phyloP scores from a whole-genome alignment of 2,888 invertebrate genomes.

The Osedax fenrisi region DNA sequence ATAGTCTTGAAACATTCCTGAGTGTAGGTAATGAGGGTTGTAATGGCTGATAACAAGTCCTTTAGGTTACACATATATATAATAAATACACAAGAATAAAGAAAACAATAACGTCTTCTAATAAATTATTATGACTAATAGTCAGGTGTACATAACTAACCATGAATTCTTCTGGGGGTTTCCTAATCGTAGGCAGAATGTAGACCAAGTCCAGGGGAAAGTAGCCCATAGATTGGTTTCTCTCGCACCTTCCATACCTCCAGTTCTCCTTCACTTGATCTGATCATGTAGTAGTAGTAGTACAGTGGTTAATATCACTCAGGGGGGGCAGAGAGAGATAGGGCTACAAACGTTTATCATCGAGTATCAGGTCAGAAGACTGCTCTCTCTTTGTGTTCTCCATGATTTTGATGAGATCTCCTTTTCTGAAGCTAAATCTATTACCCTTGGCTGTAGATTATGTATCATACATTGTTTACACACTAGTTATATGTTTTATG shows the following conservation, averaged over 20 bases:
- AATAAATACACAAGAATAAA: too few species aligned
- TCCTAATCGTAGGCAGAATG: constrained; percentile 35
- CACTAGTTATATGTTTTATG: too few species aligned
- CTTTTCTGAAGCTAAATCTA: constrained; percentile 35
- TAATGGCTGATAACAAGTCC: too few species aligned
- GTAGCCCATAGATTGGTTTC: constrained; percentile 26
- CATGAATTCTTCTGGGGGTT: constrained; percentile 36
- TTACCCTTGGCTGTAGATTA: neutral
- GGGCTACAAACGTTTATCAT: too few species aligned
- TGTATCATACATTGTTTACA: neutral
- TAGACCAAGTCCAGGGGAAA: constrained; percentile 37
- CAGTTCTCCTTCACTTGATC: constrained; percentile 35
- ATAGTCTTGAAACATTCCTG: too few species aligned
- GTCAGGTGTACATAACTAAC: too few species aligned
- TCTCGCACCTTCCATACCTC: constrained; percentile 31
- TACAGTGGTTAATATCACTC: too few species aligned
- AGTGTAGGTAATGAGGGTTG: too few species aligned
- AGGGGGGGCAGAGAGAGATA: too few species aligned
- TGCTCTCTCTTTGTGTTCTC: constrained; percentile 31
- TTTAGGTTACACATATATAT: too few species aligned
- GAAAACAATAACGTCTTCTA: too few species aligned
- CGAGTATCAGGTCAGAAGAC: neutral
- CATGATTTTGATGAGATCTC: constrained; percentile 36
- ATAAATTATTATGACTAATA: too few species aligned
- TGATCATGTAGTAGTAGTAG: neutral